Percentiles rank a stretch among this genome's conserved stretches.
Conservation (phyloP, 1,140 invertebrate species). For the Pseudobourletiella spinata region DNA sequence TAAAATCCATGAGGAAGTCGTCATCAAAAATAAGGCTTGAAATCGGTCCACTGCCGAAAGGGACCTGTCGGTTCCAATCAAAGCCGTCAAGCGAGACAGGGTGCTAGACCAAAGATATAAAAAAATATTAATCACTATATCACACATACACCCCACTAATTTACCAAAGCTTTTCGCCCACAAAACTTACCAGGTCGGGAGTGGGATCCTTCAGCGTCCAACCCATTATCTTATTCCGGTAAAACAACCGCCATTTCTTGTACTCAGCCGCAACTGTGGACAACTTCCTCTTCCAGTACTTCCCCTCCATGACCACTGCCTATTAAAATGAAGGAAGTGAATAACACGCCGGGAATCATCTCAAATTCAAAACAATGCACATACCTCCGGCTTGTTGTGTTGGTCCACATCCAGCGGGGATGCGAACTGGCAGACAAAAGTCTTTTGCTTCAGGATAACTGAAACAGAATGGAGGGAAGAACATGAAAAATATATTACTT, state of each 20-base stretch:
- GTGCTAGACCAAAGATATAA: conserved; percentile 28
- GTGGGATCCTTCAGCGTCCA: conserved; percentile 58
- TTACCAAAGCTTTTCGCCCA: not conserved
- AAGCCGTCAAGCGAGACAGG: conserved; percentile 35
- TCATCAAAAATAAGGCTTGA: conserved; percentile 59
- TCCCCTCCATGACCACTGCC: conserved; percentile 91
- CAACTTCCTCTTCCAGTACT: conserved; percentile 97
- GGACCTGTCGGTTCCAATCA: conserved; percentile 31
- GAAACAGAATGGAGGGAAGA: conserved; percentile 44
- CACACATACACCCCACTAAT: not conserved
- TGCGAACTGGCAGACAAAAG: conserved; percentile 88
- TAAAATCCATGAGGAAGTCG: conserved; percentile 80
- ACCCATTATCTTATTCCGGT: conserved; percentile 69
- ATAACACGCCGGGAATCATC: too few species aligned
- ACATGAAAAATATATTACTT: not conserved
- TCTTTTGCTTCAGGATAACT: conserved; percentile 87
- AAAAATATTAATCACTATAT: not conserved
- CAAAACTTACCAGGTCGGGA: conserved; percentile 55
- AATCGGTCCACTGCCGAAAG: conserved; percentile 31
- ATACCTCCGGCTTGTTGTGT: conserved; percentile 89
- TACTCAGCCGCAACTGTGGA: conserved; percentile 97
- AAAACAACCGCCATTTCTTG: conserved; percentile 98
- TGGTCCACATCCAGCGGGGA: conserved; percentile 87
- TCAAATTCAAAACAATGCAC: too few species aligned
- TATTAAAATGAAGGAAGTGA: conserved; percentile 42